These are phyloP conservation scores for Corythornis leucogaster DNA, from an alignment of 2,797 vertebrate species.

Conservation along the genomic window DNA sequence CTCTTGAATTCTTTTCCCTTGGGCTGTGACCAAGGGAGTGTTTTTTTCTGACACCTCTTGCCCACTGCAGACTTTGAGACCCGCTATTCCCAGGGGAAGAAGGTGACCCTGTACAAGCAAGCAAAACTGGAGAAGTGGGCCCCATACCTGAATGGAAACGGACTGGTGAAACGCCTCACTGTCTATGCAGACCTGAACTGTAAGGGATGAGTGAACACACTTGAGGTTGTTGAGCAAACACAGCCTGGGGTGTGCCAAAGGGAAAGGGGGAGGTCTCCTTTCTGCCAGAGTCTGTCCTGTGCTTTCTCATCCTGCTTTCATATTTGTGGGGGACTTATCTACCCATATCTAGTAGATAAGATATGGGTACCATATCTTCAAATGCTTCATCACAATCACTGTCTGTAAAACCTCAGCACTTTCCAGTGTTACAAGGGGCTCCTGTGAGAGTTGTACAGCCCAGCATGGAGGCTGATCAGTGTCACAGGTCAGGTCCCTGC, in stretches of 20 bases:
- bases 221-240: background rate
- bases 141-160: slow-evolving; percentile 76
- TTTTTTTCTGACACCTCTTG: background rate
- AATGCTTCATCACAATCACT: rapidly evolving
- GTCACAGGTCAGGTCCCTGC: background rate
- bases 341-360: no score
- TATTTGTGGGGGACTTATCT: background rate
- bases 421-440: background rate
- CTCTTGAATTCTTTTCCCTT: background rate
- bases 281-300: background rate
- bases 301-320: background rate
- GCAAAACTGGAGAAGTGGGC: slow-evolving; percentile 87
- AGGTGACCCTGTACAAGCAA: slow-evolving; percentile 81
- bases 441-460: background rate
- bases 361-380: background rate
- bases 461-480: background rate
- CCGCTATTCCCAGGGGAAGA: slow-evolving; percentile 80
- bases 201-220: slow-evolving; percentile 58
- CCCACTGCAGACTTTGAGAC: slow-evolving; percentile 83
- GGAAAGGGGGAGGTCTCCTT: background rate
- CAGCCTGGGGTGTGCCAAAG: background rate
- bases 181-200: slow-evolving; percentile 80
- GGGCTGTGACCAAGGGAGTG: background rate
- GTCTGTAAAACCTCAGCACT: background rate
- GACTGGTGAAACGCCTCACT: slow-evolving; percentile 84